Percentiles rank a stretch among this genome's conserved stretches.
Evolutionary conservation across 2,113 vertebrate genomes (phyloP).

Genomic region (Redunca redunca): DNA sequence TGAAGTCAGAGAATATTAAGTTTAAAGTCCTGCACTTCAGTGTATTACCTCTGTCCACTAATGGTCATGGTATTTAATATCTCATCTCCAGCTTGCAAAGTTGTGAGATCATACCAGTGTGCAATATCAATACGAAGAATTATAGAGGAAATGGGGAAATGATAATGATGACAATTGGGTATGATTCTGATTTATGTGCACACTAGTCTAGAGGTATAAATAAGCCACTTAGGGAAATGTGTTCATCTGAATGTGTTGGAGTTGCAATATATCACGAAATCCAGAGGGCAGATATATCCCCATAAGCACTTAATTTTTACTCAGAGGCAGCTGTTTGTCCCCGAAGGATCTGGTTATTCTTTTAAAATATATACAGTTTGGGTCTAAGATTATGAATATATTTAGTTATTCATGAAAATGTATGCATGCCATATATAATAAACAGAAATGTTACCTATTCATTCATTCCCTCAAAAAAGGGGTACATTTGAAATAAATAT

Average conservation of each 20-base stretch:
- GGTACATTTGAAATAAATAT: neutral
- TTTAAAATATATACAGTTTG: neutral
- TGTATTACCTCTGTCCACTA: neutral
- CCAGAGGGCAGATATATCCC: neutral
- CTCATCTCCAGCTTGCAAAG: constrained; percentile 2
- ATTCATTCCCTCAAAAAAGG: neutral
- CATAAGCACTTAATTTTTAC: constrained; percentile 18
- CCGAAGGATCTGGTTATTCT: neutral
- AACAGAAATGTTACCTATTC: neutral
- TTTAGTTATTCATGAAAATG: neutral
- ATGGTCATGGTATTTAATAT: neutral
- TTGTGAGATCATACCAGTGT: neutral
- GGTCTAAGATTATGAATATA: neutral
- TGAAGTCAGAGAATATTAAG: constrained; percentile 2
- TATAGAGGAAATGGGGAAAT: constrained; percentile 25
- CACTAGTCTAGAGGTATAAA: constrained; percentile 9
- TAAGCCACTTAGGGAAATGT: constrained; percentile 30
- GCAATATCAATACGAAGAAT: neutral
- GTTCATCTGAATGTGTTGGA: constrained; percentile 29
- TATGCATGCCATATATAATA: neutral
- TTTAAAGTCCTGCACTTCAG: neutral
- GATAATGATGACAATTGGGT: constrained; percentile 54
- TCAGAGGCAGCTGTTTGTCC: neutral
- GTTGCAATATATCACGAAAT: constrained; percentile 32
- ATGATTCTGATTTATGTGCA: constrained; percentile 50